These are phyloP conservation scores for Oscheius sp. DNA, from an alignment of 2,888 invertebrate species.

Conservation along the genomic window DNA sequence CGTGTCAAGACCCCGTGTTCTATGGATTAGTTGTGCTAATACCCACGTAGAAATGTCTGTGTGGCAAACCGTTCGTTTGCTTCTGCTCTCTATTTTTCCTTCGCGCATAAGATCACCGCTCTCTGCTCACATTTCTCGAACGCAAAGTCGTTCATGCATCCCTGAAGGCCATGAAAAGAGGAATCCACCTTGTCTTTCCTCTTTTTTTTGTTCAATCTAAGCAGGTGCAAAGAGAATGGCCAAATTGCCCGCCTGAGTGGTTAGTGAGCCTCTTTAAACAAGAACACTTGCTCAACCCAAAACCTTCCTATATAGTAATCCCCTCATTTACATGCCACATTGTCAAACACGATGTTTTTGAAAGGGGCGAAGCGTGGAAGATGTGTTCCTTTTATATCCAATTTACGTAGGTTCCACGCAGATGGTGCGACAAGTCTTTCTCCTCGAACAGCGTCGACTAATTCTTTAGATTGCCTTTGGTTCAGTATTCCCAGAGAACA, in stretches of 20 bases:
- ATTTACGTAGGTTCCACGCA: too few species aligned
- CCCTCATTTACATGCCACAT: slow-evolving; percentile 19
- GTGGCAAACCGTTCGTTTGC: not conserved
- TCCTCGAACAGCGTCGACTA: too few species aligned
- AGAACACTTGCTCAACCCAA: slow-evolving; percentile 12
- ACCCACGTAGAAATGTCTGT: slow-evolving; percentile 14
- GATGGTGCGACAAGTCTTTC: too few species aligned
- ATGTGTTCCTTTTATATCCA: slow-evolving; percentile 11
- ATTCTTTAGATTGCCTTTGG: too few species aligned
- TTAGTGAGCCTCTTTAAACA: slow-evolving; percentile 16
- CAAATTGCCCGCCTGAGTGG: slow-evolving; percentile 24
- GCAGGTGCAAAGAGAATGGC: slow-evolving; percentile 16
- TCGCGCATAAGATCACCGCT: not conserved
- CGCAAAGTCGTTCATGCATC: not conserved
- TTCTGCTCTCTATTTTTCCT: not conserved
- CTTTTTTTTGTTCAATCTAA: slow-evolving; percentile 19
- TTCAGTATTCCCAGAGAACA: too few species aligned
- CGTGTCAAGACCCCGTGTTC: slow-evolving; percentile 27
- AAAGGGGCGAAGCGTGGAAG: not conserved
- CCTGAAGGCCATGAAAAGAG: not conserved
- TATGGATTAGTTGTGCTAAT: slow-evolving; percentile 26
- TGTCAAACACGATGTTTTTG: slow-evolving; percentile 17
- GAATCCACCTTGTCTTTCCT: not conserved
- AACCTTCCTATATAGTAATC: slow-evolving; percentile 4
- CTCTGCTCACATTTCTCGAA: not conserved